Percentiles rank a stretch among this genome's conserved stretches.
phyloP scores from a whole-genome alignment of 2,888 invertebrate species.

The Horisme vitalbata region DNA sequence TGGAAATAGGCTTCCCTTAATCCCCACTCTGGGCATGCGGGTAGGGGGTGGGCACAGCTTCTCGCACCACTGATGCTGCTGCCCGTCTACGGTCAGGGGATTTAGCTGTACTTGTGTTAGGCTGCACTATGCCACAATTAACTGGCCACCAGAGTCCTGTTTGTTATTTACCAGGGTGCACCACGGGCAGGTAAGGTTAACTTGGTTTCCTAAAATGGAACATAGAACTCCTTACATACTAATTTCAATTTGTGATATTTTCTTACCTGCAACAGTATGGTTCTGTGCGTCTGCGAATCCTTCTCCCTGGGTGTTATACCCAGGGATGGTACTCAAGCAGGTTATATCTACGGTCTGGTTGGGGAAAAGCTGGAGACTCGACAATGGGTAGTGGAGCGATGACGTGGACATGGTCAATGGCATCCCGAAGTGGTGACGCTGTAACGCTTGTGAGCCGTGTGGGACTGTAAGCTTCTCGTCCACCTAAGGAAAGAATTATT shows the following conservation, averaged over 20 bases:
- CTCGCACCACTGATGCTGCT: too few relatives aligned
- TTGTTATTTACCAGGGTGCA: too few relatives aligned
- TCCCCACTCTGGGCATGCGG: too few relatives aligned
- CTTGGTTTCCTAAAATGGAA: neutral
- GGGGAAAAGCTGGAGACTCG: conserved; percentile 85
- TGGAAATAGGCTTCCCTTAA: too few relatives aligned
- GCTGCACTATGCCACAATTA: too few relatives aligned
- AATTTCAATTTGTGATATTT: neutral
- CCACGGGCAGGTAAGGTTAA: too few relatives aligned
- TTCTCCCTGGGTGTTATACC: conserved; percentile 85
- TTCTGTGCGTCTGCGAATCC: conserved; percentile 89
- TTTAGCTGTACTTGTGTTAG: too few relatives aligned
- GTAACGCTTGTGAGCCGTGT: conserved; percentile 63
- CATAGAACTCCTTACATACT: neutral
- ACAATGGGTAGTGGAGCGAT: conserved; percentile 86
- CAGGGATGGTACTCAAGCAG: conserved; percentile 90
- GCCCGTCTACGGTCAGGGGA: too few relatives aligned
- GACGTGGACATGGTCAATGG: conserved; percentile 66
- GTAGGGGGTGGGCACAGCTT: too few relatives aligned
- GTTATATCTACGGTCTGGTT: conserved; percentile 88
- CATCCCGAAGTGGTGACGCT: conserved; percentile 70
- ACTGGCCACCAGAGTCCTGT: too few relatives aligned
- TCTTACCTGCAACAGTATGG: conserved; percentile 87
- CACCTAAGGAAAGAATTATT: conserved; percentile 48
- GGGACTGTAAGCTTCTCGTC: conserved; percentile 71